Base-by-base conservation (phyloP, 1,140 invertebrate species). In the Lepidotrigona ventralis region DNA sequence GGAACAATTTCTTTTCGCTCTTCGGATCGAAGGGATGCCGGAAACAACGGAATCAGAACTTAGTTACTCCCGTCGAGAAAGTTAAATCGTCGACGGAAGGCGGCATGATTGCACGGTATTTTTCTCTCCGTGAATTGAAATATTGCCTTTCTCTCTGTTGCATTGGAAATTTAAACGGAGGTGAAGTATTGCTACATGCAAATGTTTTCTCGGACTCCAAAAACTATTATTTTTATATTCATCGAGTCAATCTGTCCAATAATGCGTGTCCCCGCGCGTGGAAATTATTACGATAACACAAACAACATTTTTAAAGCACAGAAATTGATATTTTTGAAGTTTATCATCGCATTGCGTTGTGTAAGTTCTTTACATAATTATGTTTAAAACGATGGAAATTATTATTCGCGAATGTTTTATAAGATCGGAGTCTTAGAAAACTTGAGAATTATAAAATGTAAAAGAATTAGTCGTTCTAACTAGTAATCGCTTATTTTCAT, bases 1-100 rank as follows among this genome's bases (percentile, higher is more conserved):
- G 83, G 79, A 79, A 81, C 60, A 66, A 81, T 81, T 75, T 81
- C 76, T 78, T 77, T 51, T 51, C 56, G 69, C 21, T 19, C n/a
- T 0, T 1, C 2, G 66, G 23, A 46, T 70, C 54, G 39, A n/a
- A 23, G 39, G 26, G 56, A 75, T n/a, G 58, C 39, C 39, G 64
- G 68, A 56, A 72, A 82, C 66, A 79, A 58, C 68, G 72, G 81
- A 33, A 81, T 54, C 63, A 33, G 9, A 82, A 72, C 26, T 87
- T 39, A 33, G 26, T 17, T 8, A 63, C 11, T 26, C 29, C 4
- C 17, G 39, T 11, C 56, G 73, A 81, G 69, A 72, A 86, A 74
- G 63, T 66, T 81, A 77, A 85, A 79, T 79, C n/a, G 68, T 17
- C 66, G 75, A 79, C 46, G 19, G 29, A 29, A 79, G 39, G 53